Base-by-base conservation (phyloP, 2,113 vertebrate genomes). In the Pleuronectes platessa region DNA sequence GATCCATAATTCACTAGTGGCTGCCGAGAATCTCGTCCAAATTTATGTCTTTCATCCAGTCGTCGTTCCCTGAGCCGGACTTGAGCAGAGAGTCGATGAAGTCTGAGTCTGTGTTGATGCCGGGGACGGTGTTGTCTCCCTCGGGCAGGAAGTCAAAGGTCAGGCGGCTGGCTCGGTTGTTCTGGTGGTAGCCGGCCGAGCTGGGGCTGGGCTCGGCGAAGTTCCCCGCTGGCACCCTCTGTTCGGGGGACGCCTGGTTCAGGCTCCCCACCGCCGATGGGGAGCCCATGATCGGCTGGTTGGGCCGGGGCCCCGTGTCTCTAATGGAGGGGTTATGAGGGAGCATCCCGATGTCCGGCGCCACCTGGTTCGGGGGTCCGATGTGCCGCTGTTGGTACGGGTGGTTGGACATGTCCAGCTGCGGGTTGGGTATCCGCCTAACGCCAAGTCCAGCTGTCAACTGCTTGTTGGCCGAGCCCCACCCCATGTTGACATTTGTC, bases 31-130 rank as follows among this genome's bases (percentile, higher is more conserved):
- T 99, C 90, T 99, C 97, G 79, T 99, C 98, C 0, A 99, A 94
- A 87, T 98, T 99, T 80, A 99, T 98, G 85, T 99, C 98, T 94
- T 98, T 98, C 97, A 99, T 99, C 98, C 98, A 99, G 94, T 99
- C 98, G 67, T 98, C 97, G 0, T 96, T 98, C 69, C 96, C 96
- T 68, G 97, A 96, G 78, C 97, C 97, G 0, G 97, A 98, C 94
- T 98, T 99, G 81, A 99, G 93, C 86, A 99, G 92, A 7, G 97
- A 98, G 88, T 99, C 98, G 51, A 99, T 97, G 92, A 99, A 99
- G 88, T 99, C 97, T 0, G 97, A 97, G 82, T 99, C 98, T 14
- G 96, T 95, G 89, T 96, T 97, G 74, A 98, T 96, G 0, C 94
- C 95, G 8, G 97, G 96, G 49, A 97, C 97, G 64, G 97, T 95